Evolutionary conservation across 2,113 vertebrate species (phyloP).

Genomic region (Pelusios castaneus): DNA sequence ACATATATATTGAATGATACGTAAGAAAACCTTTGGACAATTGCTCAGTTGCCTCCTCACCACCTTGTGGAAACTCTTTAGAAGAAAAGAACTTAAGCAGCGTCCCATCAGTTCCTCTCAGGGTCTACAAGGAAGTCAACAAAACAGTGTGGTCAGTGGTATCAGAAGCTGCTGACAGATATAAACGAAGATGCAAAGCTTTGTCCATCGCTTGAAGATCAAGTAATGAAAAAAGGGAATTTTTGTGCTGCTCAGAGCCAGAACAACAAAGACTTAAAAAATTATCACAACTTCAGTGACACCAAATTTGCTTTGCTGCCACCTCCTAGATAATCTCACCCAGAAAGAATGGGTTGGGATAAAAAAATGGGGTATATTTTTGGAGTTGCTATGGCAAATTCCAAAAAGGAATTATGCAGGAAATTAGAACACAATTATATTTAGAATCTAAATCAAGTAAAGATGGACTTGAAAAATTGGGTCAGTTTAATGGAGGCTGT

Average conservation of each 20-base stretch:
- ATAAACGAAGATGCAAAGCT: neutral
- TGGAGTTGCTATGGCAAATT: neutral
- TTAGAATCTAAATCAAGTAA: neutral
- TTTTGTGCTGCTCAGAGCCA: neutral
- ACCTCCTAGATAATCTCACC: neutral
- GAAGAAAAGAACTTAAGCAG: neutral
- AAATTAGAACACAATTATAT: neutral
- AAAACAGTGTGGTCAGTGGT: neutral
- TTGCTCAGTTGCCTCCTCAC: neutral
- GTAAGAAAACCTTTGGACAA: neutral
- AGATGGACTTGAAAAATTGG: neutral
- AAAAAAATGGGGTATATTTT: neutral
- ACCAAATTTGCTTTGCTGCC: neutral
- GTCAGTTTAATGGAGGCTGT: neutral
- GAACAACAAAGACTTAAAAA: neutral
- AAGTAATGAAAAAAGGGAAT: neutral
- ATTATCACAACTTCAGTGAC: neutral
- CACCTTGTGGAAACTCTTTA: neutral
- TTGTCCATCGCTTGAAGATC: neutral
- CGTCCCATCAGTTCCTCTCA: neutral
- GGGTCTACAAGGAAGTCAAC: neutral
- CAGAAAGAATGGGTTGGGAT: neutral
- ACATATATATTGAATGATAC: neutral
- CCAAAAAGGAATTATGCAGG: rapidly evolving
- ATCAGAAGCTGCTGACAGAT: neutral